phyloP scores from a whole-genome alignment of 2,113 vertebrate genomes.

The Porphyrio hochstetteri region DNA sequence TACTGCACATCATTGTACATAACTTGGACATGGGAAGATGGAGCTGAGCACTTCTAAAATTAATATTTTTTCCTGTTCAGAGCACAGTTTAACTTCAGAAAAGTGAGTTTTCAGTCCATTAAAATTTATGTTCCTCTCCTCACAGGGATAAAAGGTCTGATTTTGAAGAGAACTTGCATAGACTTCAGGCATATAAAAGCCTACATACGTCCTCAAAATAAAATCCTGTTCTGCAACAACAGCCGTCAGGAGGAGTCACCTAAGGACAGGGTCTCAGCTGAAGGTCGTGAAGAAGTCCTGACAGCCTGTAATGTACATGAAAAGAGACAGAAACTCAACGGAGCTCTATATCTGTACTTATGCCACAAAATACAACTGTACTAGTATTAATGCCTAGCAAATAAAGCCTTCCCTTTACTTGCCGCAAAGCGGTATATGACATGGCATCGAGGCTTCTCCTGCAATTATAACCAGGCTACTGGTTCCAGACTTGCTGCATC shows the following conservation, averaged over 20 bases:
- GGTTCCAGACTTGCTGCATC: neutral
- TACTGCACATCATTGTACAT: neutral
- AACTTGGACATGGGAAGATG: neutral
- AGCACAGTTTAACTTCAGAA: neutral
- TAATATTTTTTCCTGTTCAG: neutral
- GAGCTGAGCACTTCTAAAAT: neutral
- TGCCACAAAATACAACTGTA: neutral
- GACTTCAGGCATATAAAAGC: neutral
- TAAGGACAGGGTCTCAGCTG: conserved; percentile 34
- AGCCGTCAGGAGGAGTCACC: neutral
- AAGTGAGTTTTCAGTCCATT: neutral
- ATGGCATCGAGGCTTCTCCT: neutral
- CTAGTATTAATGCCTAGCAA: neutral
- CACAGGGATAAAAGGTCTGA: neutral
- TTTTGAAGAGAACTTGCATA: neutral
- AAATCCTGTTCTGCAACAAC: neutral
- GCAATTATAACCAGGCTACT: neutral
- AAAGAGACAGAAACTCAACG: neutral
- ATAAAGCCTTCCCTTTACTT: neutral
- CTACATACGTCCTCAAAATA: neutral
- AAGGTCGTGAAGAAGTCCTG: conserved; percentile 6
- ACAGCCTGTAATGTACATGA: neutral
- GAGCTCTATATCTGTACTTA: conserved; percentile 21
- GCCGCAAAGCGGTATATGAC: neutral
- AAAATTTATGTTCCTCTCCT: neutral